phyloP scores from a whole-genome alignment of 92 coral and sea anemone species.

The Blastomussa wellsi region DNA sequence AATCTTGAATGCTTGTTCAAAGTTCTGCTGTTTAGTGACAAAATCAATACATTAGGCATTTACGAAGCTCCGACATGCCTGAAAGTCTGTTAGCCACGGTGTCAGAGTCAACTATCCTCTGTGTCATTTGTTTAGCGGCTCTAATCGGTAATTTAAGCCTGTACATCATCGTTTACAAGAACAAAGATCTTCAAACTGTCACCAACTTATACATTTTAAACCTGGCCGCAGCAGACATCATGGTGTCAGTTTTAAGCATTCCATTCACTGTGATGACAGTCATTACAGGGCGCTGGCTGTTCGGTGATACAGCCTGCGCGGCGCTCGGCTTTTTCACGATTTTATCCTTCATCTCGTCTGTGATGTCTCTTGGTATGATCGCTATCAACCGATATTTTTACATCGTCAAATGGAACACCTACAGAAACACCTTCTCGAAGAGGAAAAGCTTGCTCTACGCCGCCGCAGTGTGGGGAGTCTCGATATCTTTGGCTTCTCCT shows the following conservation, averaged over 20 bases:
- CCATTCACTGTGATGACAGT: conserved; percentile 63
- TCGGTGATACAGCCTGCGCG: conserved; percentile 51
- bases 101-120: conserved; percentile 49
- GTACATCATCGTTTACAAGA: conserved; percentile 49
- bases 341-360: conserved; percentile 69
- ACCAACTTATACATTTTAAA: conserved; percentile 66
- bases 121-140: conserved; percentile 52
- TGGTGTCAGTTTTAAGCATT: conserved; percentile 67
- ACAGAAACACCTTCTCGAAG: conserved; percentile 36
- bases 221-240: conserved; percentile 67
- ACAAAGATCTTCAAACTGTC: conserved; percentile 42
- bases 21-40: background rate
- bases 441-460: conserved; percentile 30
- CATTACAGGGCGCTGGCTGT: conserved; percentile 51
- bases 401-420: conserved; percentile 70
- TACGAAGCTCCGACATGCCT: background rate
- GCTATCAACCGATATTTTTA: conserved; percentile 68
- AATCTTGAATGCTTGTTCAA: background rate
- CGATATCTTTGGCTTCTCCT: conserved; percentile 51
- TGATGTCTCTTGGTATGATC: conserved; percentile 71
- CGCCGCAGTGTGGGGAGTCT: conserved; percentile 54
- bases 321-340: conserved; percentile 59
- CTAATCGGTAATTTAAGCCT: conserved; percentile 56
- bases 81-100: background rate
- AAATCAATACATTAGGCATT: background rate